Percentiles rank a stretch among this genome's conserved stretches.
phyloP scores from a whole-genome alignment of 2,797 vertebrate genomes.

The Amblyopsis hoosieri region DNA sequence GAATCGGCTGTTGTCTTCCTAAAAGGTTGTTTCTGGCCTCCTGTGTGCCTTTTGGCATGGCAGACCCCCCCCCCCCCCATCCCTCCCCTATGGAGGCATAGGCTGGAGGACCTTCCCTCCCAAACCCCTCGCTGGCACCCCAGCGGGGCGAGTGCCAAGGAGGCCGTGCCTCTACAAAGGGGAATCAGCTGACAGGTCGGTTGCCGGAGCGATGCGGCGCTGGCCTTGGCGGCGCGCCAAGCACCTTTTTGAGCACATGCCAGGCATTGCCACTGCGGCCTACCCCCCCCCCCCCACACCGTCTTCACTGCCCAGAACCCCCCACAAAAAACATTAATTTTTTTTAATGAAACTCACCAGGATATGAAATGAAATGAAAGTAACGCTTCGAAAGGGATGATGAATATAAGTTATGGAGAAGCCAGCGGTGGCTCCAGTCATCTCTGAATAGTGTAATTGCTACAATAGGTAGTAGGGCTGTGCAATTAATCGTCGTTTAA shows the following conservation, averaged over 20 bases:
- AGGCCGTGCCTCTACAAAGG: conserved; percentile 60
- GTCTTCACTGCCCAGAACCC: neutral
- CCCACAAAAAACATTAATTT: neutral
- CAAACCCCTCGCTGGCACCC: conserved; percentile 43
- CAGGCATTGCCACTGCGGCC: conserved; percentile 51
- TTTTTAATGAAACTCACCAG: no score
- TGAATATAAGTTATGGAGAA: no score
- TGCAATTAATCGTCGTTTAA: no score
- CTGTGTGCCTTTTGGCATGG: conserved; percentile 20
- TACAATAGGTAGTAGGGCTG: no score
- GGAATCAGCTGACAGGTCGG: conserved; percentile 71
- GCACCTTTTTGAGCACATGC: conserved; percentile 55
- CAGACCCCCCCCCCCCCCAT: neutral
- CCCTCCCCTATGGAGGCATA: no score
- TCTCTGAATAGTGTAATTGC: no score
- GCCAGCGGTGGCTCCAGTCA: no score
- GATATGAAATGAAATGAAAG: no score
- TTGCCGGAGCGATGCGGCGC: conserved; percentile 60
- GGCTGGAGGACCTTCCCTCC: no score
- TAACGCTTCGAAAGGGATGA: no score
- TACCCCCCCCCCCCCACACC: conserved; percentile 9
- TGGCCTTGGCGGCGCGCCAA: conserved; percentile 54
- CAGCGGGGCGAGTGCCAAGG: conserved; percentile 45
- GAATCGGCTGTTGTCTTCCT: conserved; percentile 33
- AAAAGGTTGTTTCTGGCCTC: conserved; percentile 21